These are phyloP conservation scores for Vulpes ferrilata DNA, from an alignment of 2,113 vertebrate genomes.

Conservation along the genomic window DNA sequence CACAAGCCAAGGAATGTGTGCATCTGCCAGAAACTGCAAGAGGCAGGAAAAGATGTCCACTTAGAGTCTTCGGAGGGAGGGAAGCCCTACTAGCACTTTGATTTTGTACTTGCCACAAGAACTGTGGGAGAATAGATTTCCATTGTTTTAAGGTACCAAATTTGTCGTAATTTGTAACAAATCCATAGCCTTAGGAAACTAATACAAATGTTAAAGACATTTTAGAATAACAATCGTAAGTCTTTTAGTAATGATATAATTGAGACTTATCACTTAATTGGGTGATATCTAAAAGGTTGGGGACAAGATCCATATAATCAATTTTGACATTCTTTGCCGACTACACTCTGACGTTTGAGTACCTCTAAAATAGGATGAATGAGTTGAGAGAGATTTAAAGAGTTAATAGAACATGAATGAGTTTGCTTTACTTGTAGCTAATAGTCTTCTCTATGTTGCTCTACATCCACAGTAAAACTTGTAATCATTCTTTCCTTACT, in stretches of 20 bases:
- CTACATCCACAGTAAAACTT: background rate
- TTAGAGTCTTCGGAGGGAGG: background rate
- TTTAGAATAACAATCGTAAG: background rate
- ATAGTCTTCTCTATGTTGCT: background rate
- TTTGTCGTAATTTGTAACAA: background rate
- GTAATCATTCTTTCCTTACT: background rate
- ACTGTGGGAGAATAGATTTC: background rate
- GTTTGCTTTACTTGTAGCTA: background rate
- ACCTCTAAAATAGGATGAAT: background rate
- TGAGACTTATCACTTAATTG: background rate
- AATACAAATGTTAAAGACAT: background rate
- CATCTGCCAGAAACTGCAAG: background rate
- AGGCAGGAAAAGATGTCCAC: background rate
- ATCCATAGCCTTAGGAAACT: background rate
- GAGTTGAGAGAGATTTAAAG: background rate
- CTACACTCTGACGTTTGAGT: background rate
- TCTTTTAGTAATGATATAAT: background rate
- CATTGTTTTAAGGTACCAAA: background rate
- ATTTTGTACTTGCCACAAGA: background rate
- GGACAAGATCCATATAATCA: background rate
- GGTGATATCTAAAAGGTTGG: background rate
- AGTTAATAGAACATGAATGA: background rate
- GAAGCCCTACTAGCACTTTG: background rate
- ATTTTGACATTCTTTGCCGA: background rate
- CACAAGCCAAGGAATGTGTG: background rate